Percentiles rank a stretch among this genome's conserved stretches.
These are phyloP conservation scores for Archilochus colubris DNA, from an alignment of 2,113 vertebrate genomes.

Conservation along the genomic window DNA sequence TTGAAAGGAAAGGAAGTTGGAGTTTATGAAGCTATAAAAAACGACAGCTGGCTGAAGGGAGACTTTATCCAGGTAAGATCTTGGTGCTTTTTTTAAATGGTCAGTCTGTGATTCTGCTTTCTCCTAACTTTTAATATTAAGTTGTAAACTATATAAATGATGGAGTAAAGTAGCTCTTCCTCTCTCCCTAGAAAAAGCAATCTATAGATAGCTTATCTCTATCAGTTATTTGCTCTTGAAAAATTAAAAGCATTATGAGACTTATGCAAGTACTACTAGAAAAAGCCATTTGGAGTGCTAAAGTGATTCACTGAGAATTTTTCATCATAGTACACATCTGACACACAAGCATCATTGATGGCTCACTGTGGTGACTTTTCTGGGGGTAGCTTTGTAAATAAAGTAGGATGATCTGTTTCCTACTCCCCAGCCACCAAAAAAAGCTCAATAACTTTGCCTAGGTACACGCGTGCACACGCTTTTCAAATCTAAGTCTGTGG, in stretches of 20 bases:
- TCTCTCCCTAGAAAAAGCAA: not conserved
- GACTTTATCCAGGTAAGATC: conserved; percentile 91
- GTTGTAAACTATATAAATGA: not conserved
- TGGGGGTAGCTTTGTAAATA: not conserved
- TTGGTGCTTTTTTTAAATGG: not conserved
- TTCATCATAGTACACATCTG: not conserved
- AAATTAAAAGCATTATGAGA: not conserved
- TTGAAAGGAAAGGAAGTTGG: conserved; percentile 80
- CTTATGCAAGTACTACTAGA: not conserved
- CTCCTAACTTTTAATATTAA: not conserved
- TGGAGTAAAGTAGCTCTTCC: not conserved
- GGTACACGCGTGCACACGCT: rapidly evolving
- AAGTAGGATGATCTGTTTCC: not conserved
- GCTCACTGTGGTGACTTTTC: not conserved
- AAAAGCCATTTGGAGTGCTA: not conserved
- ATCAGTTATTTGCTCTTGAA: not conserved
- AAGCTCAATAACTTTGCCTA: not conserved
- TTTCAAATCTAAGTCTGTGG: not conserved
- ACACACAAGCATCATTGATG: not conserved
- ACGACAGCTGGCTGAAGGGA: conserved; percentile 92
- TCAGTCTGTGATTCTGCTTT: not conserved
- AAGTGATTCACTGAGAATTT: not conserved
- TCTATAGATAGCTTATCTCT: not conserved
- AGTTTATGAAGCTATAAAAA: conserved; percentile 89
- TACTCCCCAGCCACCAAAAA: not conserved